Percentiles rank a stretch among this genome's conserved stretches.
Evolutionary conservation across 35 echinoderm and acorn worm genomes (phyloP).

Genomic region (Acanthaster planci): DNA sequence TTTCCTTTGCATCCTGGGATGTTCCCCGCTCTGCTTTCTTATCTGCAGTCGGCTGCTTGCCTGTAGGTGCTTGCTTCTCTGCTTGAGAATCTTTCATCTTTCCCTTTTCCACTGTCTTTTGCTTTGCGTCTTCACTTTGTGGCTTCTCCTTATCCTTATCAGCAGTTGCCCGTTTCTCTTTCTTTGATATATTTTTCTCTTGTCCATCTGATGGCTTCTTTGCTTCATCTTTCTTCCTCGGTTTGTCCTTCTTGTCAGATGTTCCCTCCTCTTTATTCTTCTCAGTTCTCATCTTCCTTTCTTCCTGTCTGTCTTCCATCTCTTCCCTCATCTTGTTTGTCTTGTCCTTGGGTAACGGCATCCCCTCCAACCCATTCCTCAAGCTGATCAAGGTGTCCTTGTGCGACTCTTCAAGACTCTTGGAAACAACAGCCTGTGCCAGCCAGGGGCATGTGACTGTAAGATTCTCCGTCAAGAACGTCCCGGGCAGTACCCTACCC

Average conservation of each 20-base stretch:
- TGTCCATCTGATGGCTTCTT: neutral
- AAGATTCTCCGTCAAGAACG: neutral
- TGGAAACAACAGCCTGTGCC: neutral
- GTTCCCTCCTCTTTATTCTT: neutral
- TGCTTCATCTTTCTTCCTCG: neutral
- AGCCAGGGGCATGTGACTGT: constrained; percentile 15
- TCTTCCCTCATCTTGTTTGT: neutral
- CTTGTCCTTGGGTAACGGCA: neutral
- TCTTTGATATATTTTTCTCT: neutral
- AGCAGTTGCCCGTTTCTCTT: too few relatives aligned
- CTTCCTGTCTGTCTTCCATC: neutral
- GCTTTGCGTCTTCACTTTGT: too few relatives aligned
- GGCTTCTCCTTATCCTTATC: too few relatives aligned
- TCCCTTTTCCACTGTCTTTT: too few relatives aligned
- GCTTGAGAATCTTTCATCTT: too few relatives aligned
- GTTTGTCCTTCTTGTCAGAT: neutral
- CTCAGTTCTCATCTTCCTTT: neutral
- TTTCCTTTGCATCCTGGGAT: neutral
- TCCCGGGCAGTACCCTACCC: neutral
- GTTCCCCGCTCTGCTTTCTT: neutral
- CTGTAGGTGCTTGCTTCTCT: neutral
- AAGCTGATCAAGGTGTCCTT: constrained; percentile 11
- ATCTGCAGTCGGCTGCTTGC: neutral
- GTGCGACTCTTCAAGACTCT: neutral
- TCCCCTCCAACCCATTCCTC: constrained; percentile 3